Percentiles rank a stretch among this genome's conserved stretches.
phyloP scores from a whole-genome alignment of 1,140 invertebrate species.

The Trichonephila clavata region DNA sequence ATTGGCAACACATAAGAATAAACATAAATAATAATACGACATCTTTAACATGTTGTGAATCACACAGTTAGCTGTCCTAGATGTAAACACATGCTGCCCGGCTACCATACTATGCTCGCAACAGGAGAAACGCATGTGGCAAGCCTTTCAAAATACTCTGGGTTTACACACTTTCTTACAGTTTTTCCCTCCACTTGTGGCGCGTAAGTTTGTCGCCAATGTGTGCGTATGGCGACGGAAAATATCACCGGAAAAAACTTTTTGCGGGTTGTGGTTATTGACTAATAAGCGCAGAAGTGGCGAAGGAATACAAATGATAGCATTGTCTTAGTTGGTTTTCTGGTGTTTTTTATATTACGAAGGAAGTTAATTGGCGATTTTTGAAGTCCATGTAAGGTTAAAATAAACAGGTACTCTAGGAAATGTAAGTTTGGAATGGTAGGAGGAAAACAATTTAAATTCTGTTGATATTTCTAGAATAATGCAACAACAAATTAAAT shows the following conservation, averaged over 20 bases:
- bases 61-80: background rate
- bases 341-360: background rate
- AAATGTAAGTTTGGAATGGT: no score
- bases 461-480: no score
- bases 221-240: conserved; percentile 4
- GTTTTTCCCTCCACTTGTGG: conserved; percentile 28
- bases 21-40: conserved; percentile 58
- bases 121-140: conserved; percentile 62
- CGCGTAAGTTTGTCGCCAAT: conserved; percentile 23
- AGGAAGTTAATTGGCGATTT: background rate
- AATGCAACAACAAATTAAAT: no score
- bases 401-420: background rate
- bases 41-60: conserved; percentile 31
- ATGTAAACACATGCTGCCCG: conserved; percentile 57
- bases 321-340: background rate
- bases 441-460: no score
- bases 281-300: background rate
- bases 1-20: conserved; percentile 55
- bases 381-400: conserved; percentile 17
- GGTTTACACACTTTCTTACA: background rate
- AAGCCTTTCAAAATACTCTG: conserved; percentile 54
- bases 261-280: background rate
- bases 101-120: conserved; percentile 60
- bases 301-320: background rate
- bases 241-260: conserved; percentile 17